phyloP scores from a whole-genome alignment of 2,797 vertebrate species.

The Silurus lanzhouensis region DNA sequence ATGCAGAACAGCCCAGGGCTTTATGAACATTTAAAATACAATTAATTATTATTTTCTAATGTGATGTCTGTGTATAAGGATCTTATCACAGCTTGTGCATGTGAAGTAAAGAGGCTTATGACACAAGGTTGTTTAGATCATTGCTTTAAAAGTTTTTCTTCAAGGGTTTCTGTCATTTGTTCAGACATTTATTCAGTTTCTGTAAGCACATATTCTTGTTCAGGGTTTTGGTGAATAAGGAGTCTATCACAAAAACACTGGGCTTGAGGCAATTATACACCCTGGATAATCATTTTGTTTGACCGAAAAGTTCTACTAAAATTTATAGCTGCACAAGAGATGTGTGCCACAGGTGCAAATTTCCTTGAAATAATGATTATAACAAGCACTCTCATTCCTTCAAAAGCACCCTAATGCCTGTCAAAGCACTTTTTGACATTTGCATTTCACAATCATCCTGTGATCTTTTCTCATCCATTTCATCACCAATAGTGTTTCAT shows the following conservation, averaged over 20 bases:
- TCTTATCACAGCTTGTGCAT: too few species aligned
- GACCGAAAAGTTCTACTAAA: constrained; percentile 26
- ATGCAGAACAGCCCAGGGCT: not conserved
- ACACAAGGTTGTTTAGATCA: not conserved
- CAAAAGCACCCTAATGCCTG: constrained; percentile 3
- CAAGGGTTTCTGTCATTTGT: not conserved
- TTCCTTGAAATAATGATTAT: constrained; percentile 33
- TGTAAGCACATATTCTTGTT: not conserved
- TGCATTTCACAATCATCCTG: constrained; percentile 30
- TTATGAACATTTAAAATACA: not conserved
- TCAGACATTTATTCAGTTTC: not conserved
- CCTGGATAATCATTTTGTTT: constrained; percentile 6
- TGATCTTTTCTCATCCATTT: constrained; percentile 15
- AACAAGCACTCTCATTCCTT: constrained; percentile 29
- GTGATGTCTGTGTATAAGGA: not conserved
- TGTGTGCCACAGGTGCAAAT: constrained; percentile 24
- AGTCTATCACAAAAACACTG: not conserved
- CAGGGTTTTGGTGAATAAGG: not conserved
- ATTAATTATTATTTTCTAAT: not conserved
- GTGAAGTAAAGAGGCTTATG: not conserved
- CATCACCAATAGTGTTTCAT: constrained; percentile 5
- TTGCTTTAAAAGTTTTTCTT: not conserved
- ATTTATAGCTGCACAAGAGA: constrained; percentile 1
- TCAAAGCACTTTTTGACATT: constrained; percentile 33
- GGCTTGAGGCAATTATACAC: constrained; percentile 5